These are phyloP conservation scores for Gisinianus flammeolus DNA, from an alignment of 2,888 invertebrate species.

Conservation along the genomic window DNA sequence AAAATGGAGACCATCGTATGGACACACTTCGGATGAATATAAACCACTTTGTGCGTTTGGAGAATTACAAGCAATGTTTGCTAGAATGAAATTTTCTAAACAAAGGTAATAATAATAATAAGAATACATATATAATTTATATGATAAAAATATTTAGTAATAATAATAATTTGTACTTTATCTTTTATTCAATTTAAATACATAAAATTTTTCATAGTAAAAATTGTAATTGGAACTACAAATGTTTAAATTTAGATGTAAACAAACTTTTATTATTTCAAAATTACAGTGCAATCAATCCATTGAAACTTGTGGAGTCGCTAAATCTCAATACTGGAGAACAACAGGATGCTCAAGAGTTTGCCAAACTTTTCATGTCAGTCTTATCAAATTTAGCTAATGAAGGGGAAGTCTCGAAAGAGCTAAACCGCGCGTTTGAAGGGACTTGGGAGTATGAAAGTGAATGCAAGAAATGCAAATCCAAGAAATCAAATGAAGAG, in stretches of 20 bases:
- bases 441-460: conserved; percentile 52
- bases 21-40: conserved; percentile 56
- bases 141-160: neutral
- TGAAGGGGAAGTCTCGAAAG: conserved; percentile 29
- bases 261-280: conserved; percentile 2
- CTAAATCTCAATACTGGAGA: conserved; percentile 67
- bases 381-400: conserved; percentile 42
- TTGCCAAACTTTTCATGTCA: conserved; percentile 68
- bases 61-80: conserved; percentile 69
- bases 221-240: neutral
- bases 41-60: conserved; percentile 64
- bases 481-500: conserved; percentile 42
- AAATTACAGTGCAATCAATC: conserved; percentile 64
- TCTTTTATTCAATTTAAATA: conserved; percentile 1
- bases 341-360: conserved; percentile 68
- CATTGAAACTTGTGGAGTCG: conserved; percentile 67
- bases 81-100: conserved; percentile 67
- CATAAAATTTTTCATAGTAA: neutral
- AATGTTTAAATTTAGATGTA: too few species aligned
- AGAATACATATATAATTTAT: neutral
- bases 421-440: conserved; percentile 43
- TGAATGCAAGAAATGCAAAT: conserved; percentile 50
- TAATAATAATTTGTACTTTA: neutral
- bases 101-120: conserved; percentile 60
- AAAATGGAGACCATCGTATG: conserved; percentile 65